Evolutionary conservation across 2,113 vertebrate species (phyloP).

Genomic region (Manacus vitellinus): DNA sequence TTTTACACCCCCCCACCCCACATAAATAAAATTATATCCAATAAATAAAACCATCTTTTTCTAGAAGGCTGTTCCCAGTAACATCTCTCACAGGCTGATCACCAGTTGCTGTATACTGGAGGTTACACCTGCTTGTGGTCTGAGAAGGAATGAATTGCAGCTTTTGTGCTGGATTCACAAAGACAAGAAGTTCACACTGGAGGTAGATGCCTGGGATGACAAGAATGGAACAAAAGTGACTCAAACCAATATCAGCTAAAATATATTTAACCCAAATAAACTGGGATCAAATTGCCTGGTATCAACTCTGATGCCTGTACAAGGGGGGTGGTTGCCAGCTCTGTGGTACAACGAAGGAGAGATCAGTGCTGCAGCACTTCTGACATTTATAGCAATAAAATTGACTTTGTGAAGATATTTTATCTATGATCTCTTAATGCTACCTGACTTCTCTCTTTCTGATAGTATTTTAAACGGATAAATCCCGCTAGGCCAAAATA

Average conservation of each 20-base stretch:
- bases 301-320: not conserved
- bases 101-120: not conserved
- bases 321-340: not conserved
- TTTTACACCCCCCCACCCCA: not conserved
- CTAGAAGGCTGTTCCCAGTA: not conserved
- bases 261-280: not conserved
- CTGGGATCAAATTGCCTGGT: not conserved
- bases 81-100: not conserved
- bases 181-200: not conserved
- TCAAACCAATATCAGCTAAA: not conserved
- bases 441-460: not conserved
- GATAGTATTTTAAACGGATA: not conserved
- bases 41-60: not conserved
- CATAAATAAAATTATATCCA: not conserved
- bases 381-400: not conserved
- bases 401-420: not conserved
- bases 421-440: not conserved
- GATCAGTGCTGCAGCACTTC: not conserved
- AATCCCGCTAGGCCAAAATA: not conserved
- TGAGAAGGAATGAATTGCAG: not conserved
- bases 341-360: not conserved
- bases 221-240: not conserved
- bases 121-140: not conserved
- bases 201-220: not conserved
- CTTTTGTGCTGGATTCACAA: not conserved